A percentile compares a stretch with the other conserved stretches of the same genome.
These are phyloP conservation scores for Seriola aureovittata DNA, from an alignment of 2,113 vertebrate species.

Conservation along the genomic window DNA sequence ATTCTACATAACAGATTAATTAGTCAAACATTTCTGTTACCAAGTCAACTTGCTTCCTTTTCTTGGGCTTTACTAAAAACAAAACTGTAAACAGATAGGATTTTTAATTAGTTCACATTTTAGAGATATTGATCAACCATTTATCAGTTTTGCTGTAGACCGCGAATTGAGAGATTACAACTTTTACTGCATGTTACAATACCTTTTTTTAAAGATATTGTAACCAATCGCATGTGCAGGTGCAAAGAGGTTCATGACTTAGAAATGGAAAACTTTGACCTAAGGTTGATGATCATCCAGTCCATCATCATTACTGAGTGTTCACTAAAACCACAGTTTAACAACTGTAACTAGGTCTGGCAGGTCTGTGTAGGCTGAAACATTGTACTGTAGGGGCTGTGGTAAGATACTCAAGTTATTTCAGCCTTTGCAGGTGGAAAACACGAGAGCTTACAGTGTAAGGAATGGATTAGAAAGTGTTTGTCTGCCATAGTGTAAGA, in stretches of 20 bases:
- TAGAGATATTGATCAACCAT: neutral
- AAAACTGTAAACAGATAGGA: neutral
- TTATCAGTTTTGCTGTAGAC: neutral
- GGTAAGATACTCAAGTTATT: neutral
- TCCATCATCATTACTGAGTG: neutral
- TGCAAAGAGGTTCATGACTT: no score
- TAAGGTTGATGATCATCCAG: no score
- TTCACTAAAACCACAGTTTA: neutral
- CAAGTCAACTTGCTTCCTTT: neutral
- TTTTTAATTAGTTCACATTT: neutral
- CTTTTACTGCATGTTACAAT: neutral
- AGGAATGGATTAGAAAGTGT: slow-evolving; percentile 1
- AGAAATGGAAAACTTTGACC: no score
- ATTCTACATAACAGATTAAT: neutral
- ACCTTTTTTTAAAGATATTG: no score
- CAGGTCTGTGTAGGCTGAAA: neutral
- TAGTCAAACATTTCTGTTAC: neutral
- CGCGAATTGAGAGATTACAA: slow-evolving; percentile 6
- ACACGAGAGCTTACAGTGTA: neutral
- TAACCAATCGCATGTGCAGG: no score
- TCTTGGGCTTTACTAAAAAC: neutral
- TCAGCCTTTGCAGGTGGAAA: neutral
- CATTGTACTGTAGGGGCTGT: no score
- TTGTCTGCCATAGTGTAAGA: neutral
- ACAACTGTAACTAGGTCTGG: neutral